Evolutionary conservation across 2,797 vertebrate species (phyloP), one percentile per base, ranked within the genome.

Genomic region (Pseudotriccus pelzelni): DNA sequence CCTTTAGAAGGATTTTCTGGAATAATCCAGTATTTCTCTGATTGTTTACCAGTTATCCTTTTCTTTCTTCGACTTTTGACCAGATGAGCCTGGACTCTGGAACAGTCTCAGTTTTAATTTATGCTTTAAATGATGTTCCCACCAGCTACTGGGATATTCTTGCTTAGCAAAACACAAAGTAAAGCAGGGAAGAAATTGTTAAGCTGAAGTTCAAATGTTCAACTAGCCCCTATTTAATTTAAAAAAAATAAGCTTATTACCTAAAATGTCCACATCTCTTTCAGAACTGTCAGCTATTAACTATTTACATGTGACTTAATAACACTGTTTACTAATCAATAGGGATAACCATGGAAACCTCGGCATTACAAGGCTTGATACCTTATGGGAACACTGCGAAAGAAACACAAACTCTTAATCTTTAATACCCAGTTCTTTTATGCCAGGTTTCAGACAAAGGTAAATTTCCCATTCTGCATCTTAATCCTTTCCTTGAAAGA

Each of bases 281-380:
- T 90, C 55, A 84, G 60, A 89, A 52, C 41, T 93, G 83, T 63
- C 85, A 86, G 53, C 52, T 79, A 91, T 87, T 41, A 77, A 68
- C 56, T 96, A 53, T 96, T 97, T 95, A 82, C 89, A 68, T 43
- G 37, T 24, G 53, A 76, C 67, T 87, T 94, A 86, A 84, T 78
- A 67, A 53, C 41, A 73, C 53, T 89, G 66, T 91, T 96, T 94
- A 85, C 80, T 95, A 41, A 95, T 96, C 75, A 74, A 82, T 90
- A 88, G 58, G 79, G 66, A 94, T 87, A 81, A 78, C 94, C 81
- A 74, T 76, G 91, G 95, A 90, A 96, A 97, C 94, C 52, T 21
- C 70, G 89, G 37, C 62, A 62, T 90, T 67, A 30, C 32, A 47
- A 27, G 30, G 8, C n/a, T 41, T 76, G 17, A 16, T 68, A 22